These are phyloP conservation scores for Altica lythri DNA, from an alignment of 2,888 invertebrate species.

Conservation along the genomic window DNA sequence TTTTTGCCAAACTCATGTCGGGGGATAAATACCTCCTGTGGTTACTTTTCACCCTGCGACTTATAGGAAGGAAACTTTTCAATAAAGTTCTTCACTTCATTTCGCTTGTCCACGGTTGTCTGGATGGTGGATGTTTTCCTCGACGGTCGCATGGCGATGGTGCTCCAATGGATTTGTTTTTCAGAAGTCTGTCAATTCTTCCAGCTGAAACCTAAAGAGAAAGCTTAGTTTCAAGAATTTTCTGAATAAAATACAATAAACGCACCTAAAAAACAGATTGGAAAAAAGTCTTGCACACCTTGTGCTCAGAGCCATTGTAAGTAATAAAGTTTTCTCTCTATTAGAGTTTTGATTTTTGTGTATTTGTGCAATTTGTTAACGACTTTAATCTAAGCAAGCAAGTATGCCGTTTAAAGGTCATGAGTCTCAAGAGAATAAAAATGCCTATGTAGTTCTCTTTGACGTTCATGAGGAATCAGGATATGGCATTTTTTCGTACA, in stretches of 20 bases:
- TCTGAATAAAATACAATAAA: too few relatives aligned
- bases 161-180: slow-evolving; percentile 27
- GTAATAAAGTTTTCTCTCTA: slow-evolving; percentile 33
- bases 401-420: too few relatives aligned
- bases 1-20: slow-evolving; percentile 33
- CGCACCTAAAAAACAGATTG: too few relatives aligned
- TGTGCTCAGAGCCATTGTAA: slow-evolving; percentile 25
- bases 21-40: slow-evolving; percentile 36
- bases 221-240: too few relatives aligned
- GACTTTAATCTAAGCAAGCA: slow-evolving; percentile 29
- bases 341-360: slow-evolving; percentile 24
- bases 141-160: slow-evolving; percentile 29
- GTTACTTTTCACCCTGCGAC: too few relatives aligned
- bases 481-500: slow-evolving; percentile 22
- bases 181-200: slow-evolving; percentile 30
- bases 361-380: slow-evolving; percentile 27
- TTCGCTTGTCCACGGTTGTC: not conserved
- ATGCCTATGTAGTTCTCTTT: slow-evolving; percentile 24
- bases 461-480: slow-evolving; percentile 19
- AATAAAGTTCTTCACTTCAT: too few relatives aligned
- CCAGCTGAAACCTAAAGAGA: slow-evolving; percentile 33
- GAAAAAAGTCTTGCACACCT: slow-evolving; percentile 34
- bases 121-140: slow-evolving; percentile 31
- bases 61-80: too few relatives aligned
- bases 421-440: slow-evolving; percentile 24